These are phyloP conservation scores for Pelusios castaneus DNA, from an alignment of 2,113 vertebrate genomes.

Conservation along the genomic window DNA sequence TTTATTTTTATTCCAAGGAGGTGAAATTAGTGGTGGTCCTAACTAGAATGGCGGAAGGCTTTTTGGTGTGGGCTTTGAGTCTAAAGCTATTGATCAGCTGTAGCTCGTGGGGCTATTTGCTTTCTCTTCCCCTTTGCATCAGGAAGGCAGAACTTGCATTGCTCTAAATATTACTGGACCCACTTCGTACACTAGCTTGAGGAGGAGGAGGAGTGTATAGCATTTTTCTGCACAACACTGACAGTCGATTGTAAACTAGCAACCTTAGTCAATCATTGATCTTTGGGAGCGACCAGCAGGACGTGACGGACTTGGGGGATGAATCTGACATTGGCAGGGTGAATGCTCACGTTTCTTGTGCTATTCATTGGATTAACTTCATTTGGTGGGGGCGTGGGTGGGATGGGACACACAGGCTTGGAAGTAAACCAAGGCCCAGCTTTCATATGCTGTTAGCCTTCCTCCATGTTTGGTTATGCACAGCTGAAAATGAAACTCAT, in stretches of 20 bases:
- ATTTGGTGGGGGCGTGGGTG: background rate
- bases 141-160: background rate
- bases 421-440: background rate
- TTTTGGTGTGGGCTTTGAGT: constrained; percentile 35
- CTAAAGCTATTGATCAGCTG: constrained; percentile 27
- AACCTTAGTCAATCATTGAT: background rate
- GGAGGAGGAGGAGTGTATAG: rapidly evolving
- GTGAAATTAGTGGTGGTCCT: constrained; percentile 40
- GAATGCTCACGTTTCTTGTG: rapidly evolving
- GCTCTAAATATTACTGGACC: rapidly evolving
- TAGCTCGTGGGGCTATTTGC: constrained; percentile 21
- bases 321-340: rapidly evolving
- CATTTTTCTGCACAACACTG: background rate
- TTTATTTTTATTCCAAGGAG: constrained; percentile 38
- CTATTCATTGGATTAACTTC: background rate
- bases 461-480: rapidly evolving
- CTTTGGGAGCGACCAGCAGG: background rate
- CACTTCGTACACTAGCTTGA: rapidly evolving
- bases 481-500: rapidly evolving
- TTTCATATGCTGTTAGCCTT: rapidly evolving
- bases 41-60: constrained; percentile 53
- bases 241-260: background rate
- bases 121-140: background rate
- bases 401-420: background rate
- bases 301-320: rapidly evolving